Conservation (phyloP, 2,888 invertebrate genomes). For the Andrena dorsata region DNA sequence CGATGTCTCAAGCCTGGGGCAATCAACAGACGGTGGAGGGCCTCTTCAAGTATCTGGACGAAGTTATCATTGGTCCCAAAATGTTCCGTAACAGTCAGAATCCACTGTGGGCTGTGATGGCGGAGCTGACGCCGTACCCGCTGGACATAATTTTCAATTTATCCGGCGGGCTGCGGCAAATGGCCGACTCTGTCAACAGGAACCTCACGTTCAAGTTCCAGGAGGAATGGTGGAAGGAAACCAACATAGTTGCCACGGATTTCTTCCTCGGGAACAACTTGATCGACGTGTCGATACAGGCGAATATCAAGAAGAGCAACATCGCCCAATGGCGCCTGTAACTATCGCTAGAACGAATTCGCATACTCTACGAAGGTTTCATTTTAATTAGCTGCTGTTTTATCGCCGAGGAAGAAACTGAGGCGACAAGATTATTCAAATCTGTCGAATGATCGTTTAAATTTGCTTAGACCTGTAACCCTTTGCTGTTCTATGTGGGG, state of each 20-base stretch:
- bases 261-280: constrained; percentile 86
- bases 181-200: constrained; percentile 85
- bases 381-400: constrained; percentile 41
- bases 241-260: constrained; percentile 86
- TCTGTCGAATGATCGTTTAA: not conserved
- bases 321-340: constrained; percentile 71
- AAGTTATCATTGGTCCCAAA: constrained; percentile 77
- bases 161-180: constrained; percentile 84
- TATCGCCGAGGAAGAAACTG: not conserved
- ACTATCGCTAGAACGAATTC: constrained; percentile 6
- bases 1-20: constrained; percentile 89
- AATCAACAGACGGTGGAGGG: constrained; percentile 84
- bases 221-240: constrained; percentile 83
- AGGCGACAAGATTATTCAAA: not conserved
- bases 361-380: constrained; percentile 13
- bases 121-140: constrained; percentile 86
- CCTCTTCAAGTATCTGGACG: constrained; percentile 79
- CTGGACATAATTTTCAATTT: constrained; percentile 84
- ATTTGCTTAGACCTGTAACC: not conserved
- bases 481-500: constrained; percentile 1
- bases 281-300: constrained; percentile 85
- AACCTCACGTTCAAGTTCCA: constrained; percentile 84
- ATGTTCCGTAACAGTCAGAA: constrained; percentile 80
- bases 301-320: constrained; percentile 82
- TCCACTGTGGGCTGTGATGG: constrained; percentile 84